phyloP scores from a whole-genome alignment of 2,888 invertebrate species.

The Heliconius hortense region DNA sequence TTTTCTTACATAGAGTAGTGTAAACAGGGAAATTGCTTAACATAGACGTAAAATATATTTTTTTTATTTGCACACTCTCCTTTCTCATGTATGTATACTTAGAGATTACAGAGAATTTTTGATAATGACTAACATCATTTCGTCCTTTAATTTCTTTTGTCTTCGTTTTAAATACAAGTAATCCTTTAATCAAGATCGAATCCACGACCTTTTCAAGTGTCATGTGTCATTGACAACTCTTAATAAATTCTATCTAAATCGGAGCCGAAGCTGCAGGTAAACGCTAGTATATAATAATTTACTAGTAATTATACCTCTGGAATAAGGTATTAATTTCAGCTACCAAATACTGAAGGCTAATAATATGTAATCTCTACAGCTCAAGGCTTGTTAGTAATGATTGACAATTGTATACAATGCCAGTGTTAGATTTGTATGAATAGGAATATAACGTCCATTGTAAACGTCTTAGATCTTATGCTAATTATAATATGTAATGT shows the following conservation, averaged over 20 bases:
- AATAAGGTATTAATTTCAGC: constrained; percentile 5
- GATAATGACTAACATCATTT: not conserved
- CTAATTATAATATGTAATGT: not conserved
- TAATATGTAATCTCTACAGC: constrained; percentile 6
- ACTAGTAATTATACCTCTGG: not conserved
- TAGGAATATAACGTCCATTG: not conserved
- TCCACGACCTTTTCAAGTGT: no score
- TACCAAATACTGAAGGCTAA: constrained; percentile 1
- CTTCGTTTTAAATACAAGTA: not conserved
- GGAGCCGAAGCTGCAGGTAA: not conserved
- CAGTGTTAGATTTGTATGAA: not conserved
- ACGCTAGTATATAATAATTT: not conserved
- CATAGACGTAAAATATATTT: no score
- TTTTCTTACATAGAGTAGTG: no score
- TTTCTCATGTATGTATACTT: no score
- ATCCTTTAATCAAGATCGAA: no score
- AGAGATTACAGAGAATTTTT: not conserved
- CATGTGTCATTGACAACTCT: no score
- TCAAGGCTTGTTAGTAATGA: constrained; percentile 3
- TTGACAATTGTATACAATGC: constrained; percentile 8
- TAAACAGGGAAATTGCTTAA: no score
- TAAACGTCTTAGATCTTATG: not conserved
- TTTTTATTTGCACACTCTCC: no score
- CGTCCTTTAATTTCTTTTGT: not conserved
- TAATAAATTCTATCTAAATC: no score